Conservation (phyloP, 2,113 vertebrate genomes). For the Clarias batrachus region DNA sequence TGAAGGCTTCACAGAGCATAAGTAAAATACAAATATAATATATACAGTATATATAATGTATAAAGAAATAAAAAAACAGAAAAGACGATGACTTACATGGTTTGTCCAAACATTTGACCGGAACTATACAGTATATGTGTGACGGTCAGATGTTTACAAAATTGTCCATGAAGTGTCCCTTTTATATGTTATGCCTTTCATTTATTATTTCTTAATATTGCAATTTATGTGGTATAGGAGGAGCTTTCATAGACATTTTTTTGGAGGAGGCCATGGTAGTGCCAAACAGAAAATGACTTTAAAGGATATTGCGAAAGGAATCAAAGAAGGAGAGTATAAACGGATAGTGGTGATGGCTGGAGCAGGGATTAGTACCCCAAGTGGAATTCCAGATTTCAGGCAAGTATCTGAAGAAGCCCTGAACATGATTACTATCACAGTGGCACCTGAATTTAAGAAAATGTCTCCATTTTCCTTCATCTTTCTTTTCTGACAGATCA, state of each 20-base stretch:
- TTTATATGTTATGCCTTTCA: not conserved
- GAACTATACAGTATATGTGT: not conserved
- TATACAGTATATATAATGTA: no score
- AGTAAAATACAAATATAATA: no score
- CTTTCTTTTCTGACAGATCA: constrained; percentile 73
- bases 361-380: constrained; percentile 91
- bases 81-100: no score
- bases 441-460: not conserved
- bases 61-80: no score
- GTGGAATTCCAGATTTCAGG: constrained; percentile 95
- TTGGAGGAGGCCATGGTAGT: constrained; percentile 51
- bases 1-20: no score
- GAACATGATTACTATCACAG: not conserved
- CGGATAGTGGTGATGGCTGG: constrained; percentile 89
- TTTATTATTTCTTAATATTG: not conserved
- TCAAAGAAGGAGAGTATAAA: constrained; percentile 68
- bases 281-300: constrained; percentile 67
- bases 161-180: not conserved
- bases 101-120: no score
- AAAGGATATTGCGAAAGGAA: constrained; percentile 70
- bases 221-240: not conserved
- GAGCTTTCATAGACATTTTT: constrained; percentile 48
- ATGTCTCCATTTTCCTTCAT: not conserved
- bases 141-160: not conserved
- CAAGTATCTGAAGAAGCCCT: constrained; percentile 47